phyloP scores from a whole-genome alignment of 2,888 invertebrate species.

The Heteromyza rotundicornis region DNA sequence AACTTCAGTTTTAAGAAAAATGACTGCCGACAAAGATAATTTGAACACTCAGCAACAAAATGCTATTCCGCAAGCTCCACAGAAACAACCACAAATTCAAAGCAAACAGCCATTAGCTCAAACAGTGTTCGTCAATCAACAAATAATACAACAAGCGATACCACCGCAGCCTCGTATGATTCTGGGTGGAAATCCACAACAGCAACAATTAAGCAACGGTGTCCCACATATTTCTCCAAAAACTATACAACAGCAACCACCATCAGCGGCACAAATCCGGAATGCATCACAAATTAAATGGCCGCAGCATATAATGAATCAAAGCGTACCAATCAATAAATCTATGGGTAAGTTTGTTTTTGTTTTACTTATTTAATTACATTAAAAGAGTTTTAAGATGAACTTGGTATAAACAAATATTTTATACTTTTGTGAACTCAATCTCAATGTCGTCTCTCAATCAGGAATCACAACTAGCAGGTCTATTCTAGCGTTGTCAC shows the following conservation, averaged over 20 bases:
- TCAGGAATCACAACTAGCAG: too few relatives aligned
- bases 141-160: slow-evolving; percentile 34
- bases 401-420: too few relatives aligned
- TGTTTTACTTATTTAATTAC: too few relatives aligned
- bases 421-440: too few relatives aligned
- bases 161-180: slow-evolving; percentile 54
- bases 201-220: slow-evolving; percentile 35
- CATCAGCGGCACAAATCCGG: slow-evolving; percentile 33
- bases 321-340: slow-evolving; percentile 34
- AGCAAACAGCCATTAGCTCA: slow-evolving; percentile 24
- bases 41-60: slow-evolving; percentile 27
- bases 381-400: too few relatives aligned
- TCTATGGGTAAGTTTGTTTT: slow-evolving; percentile 51
- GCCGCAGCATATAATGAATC: slow-evolving; percentile 28
- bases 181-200: slow-evolving; percentile 49
- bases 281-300: slow-evolving; percentile 35
- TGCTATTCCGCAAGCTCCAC: slow-evolving; percentile 23
- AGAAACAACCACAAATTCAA: slow-evolving; percentile 28
- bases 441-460: too few relatives aligned
- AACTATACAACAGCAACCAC: slow-evolving; percentile 31
- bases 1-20: slow-evolving; percentile 90
- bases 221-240: slow-evolving; percentile 42
- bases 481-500: too few relatives aligned
- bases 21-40: slow-evolving; percentile 88
- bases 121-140: slow-evolving; percentile 32